These are phyloP conservation scores for Nyctibius bracteatus DNA, from an alignment of 2,113 vertebrate species.

Conservation along the genomic window DNA sequence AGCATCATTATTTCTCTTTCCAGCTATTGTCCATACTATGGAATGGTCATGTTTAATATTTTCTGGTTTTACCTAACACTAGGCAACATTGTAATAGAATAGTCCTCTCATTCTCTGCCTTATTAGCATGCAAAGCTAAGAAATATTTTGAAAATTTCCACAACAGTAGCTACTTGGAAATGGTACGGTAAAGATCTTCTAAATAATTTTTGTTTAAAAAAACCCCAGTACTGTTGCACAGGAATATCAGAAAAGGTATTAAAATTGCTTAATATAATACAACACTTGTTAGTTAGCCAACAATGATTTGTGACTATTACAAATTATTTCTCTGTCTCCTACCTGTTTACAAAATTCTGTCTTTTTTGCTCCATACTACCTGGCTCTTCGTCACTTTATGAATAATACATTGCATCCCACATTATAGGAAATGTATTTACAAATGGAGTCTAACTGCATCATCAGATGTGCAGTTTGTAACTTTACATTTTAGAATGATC, in stretches of 20 bases:
- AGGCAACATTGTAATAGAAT: not conserved
- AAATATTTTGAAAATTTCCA: not conserved
- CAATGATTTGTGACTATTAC: not conserved
- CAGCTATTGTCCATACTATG: not conserved
- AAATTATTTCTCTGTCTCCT: not conserved
- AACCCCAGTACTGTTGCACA: not conserved
- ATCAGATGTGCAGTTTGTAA: constrained; percentile 1
- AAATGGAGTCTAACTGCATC: constrained; percentile 12
- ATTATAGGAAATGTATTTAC: constrained; percentile 45
- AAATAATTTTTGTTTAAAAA: not conserved
- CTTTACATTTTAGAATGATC: constrained; percentile 6
- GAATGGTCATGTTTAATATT: not conserved
- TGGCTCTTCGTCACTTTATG: not conserved
- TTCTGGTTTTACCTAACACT: not conserved
- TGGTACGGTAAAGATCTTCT: not conserved
- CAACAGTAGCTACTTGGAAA: not conserved
- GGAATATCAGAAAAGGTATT: not conserved
- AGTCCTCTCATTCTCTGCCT: not conserved
- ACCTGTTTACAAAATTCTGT: not conserved
- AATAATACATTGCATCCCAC: not conserved
- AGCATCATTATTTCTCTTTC: not conserved
- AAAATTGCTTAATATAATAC: not conserved
- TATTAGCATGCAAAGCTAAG: not conserved
- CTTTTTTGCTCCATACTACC: not conserved
- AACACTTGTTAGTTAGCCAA: not conserved